phyloP scores from a whole-genome alignment of 2,797 vertebrate genomes.

The Rousettus madagascariensis region DNA sequence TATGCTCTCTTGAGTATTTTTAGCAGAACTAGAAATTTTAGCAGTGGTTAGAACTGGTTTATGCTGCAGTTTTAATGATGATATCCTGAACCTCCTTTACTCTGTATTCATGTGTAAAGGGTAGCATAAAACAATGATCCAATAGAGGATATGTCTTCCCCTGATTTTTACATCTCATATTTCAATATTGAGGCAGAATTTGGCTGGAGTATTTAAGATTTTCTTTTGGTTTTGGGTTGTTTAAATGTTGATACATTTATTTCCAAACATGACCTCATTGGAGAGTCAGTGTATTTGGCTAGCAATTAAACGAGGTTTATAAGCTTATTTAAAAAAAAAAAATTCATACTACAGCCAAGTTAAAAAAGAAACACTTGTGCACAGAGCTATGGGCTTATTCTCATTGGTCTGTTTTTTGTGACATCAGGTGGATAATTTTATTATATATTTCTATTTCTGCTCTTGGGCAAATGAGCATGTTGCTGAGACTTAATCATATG shows the following conservation, averaged over 20 bases:
- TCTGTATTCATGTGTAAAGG: background rate
- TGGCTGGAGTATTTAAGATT: conserved; percentile 5
- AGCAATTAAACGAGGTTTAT: conserved; percentile 55
- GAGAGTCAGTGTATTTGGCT: conserved; percentile 27
- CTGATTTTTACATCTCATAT: conserved; percentile 36
- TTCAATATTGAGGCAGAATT: conserved; percentile 51
- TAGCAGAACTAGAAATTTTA: background rate
- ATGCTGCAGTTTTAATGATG: background rate
- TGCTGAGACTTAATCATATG: conserved; percentile 22
- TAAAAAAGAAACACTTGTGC: conserved; percentile 31
- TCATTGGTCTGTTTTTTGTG: conserved; percentile 28
- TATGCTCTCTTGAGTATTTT: background rate
- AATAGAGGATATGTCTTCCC: background rate
- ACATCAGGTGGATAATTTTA: conserved; percentile 29
- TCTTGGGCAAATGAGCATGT: conserved; percentile 16
- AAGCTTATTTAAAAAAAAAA: conserved; percentile 21
- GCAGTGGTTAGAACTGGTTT: background rate
- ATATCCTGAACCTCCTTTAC: conserved; percentile 1
- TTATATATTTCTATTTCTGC: conserved; percentile 25
- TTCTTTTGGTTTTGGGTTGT: conserved; percentile 34
- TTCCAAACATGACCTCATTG: conserved; percentile 45
- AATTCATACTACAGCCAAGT: background rate
- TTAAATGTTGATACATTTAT: conserved; percentile 37
- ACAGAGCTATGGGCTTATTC: conserved; percentile 13
- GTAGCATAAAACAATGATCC: background rate